These are phyloP conservation scores for Ptilorrhoa leucosticta DNA, from an alignment of 2,113 vertebrate species.

Conservation along the genomic window DNA sequence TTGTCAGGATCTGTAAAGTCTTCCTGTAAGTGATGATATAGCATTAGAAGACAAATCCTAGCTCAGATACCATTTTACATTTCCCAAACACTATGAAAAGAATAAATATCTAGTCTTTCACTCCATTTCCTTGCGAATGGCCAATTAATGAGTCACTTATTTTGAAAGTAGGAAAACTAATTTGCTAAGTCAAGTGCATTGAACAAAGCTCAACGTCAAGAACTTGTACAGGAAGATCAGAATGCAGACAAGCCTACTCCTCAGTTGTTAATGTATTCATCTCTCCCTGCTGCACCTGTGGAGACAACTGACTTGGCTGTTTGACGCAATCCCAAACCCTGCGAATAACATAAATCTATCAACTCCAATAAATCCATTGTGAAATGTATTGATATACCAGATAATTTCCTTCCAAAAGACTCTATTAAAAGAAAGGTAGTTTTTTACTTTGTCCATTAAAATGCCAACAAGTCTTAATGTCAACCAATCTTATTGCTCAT, in stretches of 20 bases:
- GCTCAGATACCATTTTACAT: not conserved
- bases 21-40: slow-evolving; percentile 56
- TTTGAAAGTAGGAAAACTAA: not conserved
- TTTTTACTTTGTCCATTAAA: not conserved
- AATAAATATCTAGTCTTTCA: not conserved
- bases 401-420: not conserved
- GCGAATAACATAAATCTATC: not conserved
- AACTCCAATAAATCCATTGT: not conserved
- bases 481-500: not conserved
- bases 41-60: not conserved
- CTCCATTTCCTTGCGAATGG: not conserved
- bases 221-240: not conserved
- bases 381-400: not conserved
- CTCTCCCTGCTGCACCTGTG: not conserved
- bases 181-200: not conserved
- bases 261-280: not conserved
- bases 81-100: not conserved
- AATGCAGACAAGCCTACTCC: not conserved
- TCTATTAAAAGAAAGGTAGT: not conserved
- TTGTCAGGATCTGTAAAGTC: slow-evolving; percentile 67
- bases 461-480: not conserved
- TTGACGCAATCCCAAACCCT: not conserved
- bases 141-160: not conserved
- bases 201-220: not conserved
- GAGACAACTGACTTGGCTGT: not conserved